Percentiles rank a stretch among this genome's conserved stretches.
These are phyloP conservation scores for Heliconius hermathena DNA, from an alignment of 1,140 invertebrate genomes.

Conservation along the genomic window DNA sequence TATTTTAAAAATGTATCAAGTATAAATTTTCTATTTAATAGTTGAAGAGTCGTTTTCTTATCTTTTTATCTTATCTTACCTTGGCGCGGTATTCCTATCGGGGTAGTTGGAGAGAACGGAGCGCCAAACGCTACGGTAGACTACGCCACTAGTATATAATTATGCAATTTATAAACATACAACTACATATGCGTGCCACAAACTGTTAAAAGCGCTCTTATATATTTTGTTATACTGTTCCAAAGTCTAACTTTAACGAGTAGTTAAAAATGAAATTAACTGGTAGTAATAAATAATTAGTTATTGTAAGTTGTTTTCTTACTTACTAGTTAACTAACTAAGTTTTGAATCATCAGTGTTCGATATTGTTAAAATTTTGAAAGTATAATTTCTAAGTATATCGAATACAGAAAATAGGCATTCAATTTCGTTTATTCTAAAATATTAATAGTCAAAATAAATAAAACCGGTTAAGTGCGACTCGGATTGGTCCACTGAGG, in stretches of 20 bases:
- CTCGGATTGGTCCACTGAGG: no score
- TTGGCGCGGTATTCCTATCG: no score
- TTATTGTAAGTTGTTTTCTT: neutral
- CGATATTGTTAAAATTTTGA: neutral
- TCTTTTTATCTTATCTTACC: no score
- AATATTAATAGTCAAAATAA: no score
- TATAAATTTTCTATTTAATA: no score
- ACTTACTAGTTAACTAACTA: neutral
- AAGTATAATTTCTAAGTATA: neutral
- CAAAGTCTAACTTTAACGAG: constrained; percentile 14
- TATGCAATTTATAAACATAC: neutral
- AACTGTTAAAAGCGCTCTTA: neutral
- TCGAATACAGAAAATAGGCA: neutral
- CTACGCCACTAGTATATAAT: neutral
- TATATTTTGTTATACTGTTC: neutral
- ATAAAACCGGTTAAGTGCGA: no score
- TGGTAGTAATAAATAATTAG: neutral
- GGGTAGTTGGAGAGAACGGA: no score
- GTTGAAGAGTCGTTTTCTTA: no score
- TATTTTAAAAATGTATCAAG: no score
- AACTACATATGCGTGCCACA: neutral
- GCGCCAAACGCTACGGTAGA: no score
- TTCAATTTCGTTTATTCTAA: no score
- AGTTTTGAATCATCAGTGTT: neutral
- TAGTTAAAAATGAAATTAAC: neutral